Base-by-base conservation (phyloP, 2,888 invertebrate species). In the Odontocerum albicorne region DNA sequence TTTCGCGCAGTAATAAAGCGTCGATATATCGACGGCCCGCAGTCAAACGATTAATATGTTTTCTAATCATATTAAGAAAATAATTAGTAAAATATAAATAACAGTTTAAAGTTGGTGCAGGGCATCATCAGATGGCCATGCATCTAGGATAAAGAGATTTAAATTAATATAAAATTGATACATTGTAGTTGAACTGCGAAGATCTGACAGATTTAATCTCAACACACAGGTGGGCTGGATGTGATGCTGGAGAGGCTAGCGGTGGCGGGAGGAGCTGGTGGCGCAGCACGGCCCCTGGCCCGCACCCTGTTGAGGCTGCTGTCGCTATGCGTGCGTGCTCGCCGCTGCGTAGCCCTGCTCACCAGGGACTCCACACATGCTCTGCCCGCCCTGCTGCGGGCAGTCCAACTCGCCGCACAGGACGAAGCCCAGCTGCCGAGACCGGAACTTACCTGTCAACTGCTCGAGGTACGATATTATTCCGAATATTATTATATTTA, bases 221-320 rank as follows among this genome's bases (percentile, higher is more conserved):
- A 15, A 35, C 6, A 36, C n/a, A 0, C 65, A 77, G 77, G 82
- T 59, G 84, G 84, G 0, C 68, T 84, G 19, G 82, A 89, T 70
- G 87, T 89, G 4, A 92, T 93, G 88, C 79, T 94, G 39, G 86
- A 86, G 63, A 85, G 96, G 2, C 80, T 98, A 49, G 88, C 90
- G 1, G 58, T 54, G 20, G 89, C 92, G 2, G 87, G 96, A 64
- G 86, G 88, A 65, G 91, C 93, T 65, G 86, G 95, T 45, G 86
- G 88, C n/a, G 81, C 90, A 32, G 94, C 95, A 1, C 86, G 92
- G 49, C 90, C 94, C 20, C 75, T 98, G 45, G 84, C 94, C 62
- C 89, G 90, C 63, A 96, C 97, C 1, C 77, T 97, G 31, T 78
- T 97, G 35, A 96, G 96, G 67, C 76, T 98, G 62, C 88, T 97